A percentile compares a stretch with the other conserved stretches of the same genome.
Evolutionary conservation across 1,140 invertebrate species (phyloP).

Genomic region (Odontomachus brunneus): DNA sequence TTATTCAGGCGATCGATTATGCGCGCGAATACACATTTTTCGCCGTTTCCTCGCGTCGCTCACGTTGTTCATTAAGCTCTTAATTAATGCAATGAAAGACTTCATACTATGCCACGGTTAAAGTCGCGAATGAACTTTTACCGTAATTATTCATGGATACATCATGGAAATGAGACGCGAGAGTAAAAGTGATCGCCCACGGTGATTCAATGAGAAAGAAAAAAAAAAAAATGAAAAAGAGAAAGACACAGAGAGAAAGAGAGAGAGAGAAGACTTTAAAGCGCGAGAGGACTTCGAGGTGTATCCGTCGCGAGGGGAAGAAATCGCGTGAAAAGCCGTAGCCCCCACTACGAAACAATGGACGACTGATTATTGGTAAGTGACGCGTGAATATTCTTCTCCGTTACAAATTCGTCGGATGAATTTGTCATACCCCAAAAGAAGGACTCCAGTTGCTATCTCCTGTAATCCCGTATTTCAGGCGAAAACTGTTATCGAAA

Average conservation of each 20-base stretch:
- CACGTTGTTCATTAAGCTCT: conserved; percentile 56
- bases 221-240: background rate
- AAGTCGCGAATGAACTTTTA: conserved; percentile 54
- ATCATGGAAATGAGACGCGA: conserved; percentile 53
- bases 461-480: too few species aligned
- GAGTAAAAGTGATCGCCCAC: conserved; percentile 58
- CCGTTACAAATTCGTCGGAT: conserved; percentile 3
- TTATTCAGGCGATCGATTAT: conserved; percentile 48
- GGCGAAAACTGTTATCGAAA: too few species aligned
- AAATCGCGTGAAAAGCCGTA: background rate
- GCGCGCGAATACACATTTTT: conserved; percentile 47
- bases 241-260: background rate
- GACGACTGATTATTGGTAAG: conserved; percentile 2
- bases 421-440: too few species aligned
- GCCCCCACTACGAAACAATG: background rate
- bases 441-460: too few species aligned
- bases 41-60: conserved; percentile 30
- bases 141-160: conserved; percentile 60
- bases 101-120: conserved; percentile 36
- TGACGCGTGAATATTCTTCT: background rate
- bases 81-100: conserved; percentile 56
- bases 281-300: background rate
- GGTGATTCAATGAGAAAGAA: conserved; percentile 3
- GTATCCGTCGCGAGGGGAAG: conserved; percentile 7
- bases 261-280: background rate